Evolutionary conservation across 1,140 invertebrate genomes (phyloP), one percentile per base, ranked within the genome.

Genomic region (Drosophila azteca): DNA sequence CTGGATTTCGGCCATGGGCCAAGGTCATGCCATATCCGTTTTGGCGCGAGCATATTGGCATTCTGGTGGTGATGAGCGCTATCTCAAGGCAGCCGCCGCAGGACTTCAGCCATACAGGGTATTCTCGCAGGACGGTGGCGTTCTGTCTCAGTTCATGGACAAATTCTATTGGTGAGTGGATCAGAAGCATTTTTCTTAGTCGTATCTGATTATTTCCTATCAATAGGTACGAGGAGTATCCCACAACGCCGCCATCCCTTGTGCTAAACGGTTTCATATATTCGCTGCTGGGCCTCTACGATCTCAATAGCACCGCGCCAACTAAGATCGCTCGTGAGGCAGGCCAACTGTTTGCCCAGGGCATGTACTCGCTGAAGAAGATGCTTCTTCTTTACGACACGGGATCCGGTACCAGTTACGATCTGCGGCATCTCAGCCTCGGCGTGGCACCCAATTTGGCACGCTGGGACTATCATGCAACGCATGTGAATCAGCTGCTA

Each of bases 261-360:
- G 98, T 99, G 7, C 94, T 99, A 2, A 99, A 99, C 93, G 99
- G 99, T 29, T 99, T 99, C 92, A 99, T 99, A 78, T 99, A 99
- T 92, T 98, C 98, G 0, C 93, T 99, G 1, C 94, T 99, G 59
- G 99, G 99, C 3, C 93, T 99, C 0, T 99, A 99, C 90, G 98
- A 99, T 93, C 92, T 99, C 26, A 95, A 95, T 77, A 95, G 94
- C 80, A 94, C 95, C 15, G 95, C 95, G 3, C 94, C 94, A 22
- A 92, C 92, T 22, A 91, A 92, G 55, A 93, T 94, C 6, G 93
- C 93, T 13, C 93, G 94, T 6, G 95, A 96, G 89, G 96, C 96
- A 11, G 94, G 94, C 49, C 92, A 94, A 70, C 93, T 99, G 35
- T 99, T 96, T 91, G 94, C 96, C 70, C 95, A 96, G 89, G 98